Percentiles rank a stretch among this genome's conserved stretches.
phyloP scores from a whole-genome alignment of 2,797 vertebrate genomes.

The Novumbra hubbsi region DNA sequence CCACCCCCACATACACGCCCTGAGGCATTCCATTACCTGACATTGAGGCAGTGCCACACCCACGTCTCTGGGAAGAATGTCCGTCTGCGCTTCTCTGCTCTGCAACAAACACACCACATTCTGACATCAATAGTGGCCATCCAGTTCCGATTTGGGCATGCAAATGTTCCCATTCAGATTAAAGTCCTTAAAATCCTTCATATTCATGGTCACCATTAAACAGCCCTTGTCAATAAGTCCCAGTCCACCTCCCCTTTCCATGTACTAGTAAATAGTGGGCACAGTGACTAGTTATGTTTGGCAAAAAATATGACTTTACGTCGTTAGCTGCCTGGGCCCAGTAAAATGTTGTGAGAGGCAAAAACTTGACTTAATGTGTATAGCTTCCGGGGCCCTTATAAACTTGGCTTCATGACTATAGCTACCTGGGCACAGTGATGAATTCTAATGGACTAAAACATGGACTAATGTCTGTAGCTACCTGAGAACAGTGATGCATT shows the following conservation, averaged over 20 bases:
- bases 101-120: constrained; percentile 68
- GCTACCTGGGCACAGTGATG: too few species aligned
- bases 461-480: constrained; percentile 49
- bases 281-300: background rate
- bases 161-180: constrained; percentile 46
- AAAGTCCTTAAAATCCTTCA: constrained; percentile 31
- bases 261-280: background rate
- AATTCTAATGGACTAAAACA: too few species aligned
- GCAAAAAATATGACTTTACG: constrained; percentile 1
- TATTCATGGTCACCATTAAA: constrained; percentile 25
- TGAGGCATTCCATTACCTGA: constrained; percentile 80
- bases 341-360: too few species aligned
- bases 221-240: too few species aligned
- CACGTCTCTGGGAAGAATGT: constrained; percentile 94
- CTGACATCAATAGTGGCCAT: constrained; percentile 56
- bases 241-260: constrained; percentile 16
- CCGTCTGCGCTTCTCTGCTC: constrained; percentile 87
- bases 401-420: too few species aligned
- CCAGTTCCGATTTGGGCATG: constrained; percentile 44
- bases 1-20: constrained; percentile 45
- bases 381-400: too few species aligned
- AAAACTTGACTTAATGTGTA: too few species aligned
- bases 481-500: constrained; percentile 58
- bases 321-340: constrained; percentile 70
- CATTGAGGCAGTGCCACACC: constrained; percentile 89